These are phyloP conservation scores for Suillia variegata DNA, from an alignment of 2,888 invertebrate species.

Conservation along the genomic window DNA sequence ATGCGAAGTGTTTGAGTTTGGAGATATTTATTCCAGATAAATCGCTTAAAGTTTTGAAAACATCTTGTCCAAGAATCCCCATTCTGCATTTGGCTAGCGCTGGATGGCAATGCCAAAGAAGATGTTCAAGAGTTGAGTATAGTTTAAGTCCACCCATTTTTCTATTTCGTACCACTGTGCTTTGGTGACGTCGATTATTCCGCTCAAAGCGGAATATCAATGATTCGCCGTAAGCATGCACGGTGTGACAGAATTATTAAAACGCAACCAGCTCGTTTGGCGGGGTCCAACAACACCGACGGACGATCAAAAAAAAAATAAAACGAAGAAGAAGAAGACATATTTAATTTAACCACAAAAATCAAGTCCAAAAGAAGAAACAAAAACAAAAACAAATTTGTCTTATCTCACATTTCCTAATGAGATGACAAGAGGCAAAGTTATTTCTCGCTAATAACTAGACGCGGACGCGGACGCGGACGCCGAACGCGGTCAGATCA, in stretches of 20 bases:
- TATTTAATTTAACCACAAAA: constrained; percentile 34
- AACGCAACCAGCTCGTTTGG: neutral
- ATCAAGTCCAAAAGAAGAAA: constrained; percentile 41
- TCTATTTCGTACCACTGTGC: too few relatives aligned
- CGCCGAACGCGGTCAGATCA: neutral
- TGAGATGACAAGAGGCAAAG: constrained; percentile 56
- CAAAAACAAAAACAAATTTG: constrained; percentile 54
- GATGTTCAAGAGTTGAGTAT: too few relatives aligned
- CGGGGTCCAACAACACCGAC: neutral
- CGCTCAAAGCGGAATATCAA: neutral
- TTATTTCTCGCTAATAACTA: constrained; percentile 37
- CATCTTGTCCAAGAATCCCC: too few relatives aligned
- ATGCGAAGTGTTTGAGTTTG: too few relatives aligned
- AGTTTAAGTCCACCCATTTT: too few relatives aligned
- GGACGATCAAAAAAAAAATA: too few relatives aligned
- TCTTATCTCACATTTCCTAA: constrained; percentile 56
- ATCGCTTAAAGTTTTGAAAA: too few relatives aligned
- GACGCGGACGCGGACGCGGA: constrained; percentile 13
- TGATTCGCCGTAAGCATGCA: constrained; percentile 9
- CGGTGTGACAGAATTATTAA: constrained; percentile 19
- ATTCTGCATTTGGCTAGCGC: too few relatives aligned
- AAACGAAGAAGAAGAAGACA: constrained; percentile 14
- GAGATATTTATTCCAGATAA: too few relatives aligned
- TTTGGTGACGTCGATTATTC: too few relatives aligned
- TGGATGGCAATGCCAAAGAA: too few relatives aligned